These are phyloP conservation scores for Aquatica leii DNA, from an alignment of 2,888 invertebrate genomes.

Conservation along the genomic window DNA sequence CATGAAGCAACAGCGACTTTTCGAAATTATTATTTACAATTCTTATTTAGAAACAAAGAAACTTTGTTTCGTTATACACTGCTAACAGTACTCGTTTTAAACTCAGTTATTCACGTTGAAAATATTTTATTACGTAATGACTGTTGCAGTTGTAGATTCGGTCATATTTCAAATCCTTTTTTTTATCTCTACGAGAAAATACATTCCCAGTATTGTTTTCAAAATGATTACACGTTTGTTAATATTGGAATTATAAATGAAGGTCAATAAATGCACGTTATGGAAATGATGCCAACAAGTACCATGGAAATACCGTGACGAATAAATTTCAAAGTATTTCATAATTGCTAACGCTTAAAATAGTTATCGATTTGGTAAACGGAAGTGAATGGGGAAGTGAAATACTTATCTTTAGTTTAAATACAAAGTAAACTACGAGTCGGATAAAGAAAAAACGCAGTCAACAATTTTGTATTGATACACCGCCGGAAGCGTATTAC, in stretches of 20 bases:
- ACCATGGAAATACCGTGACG: constrained; percentile 7
- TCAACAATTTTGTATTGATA: too few relatives aligned
- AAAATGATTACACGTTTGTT: background rate
- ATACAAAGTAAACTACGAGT: too few relatives aligned
- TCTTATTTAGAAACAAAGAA: constrained; percentile 3
- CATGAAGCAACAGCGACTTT: background rate
- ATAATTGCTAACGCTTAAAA: background rate
- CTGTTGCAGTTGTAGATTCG: too few relatives aligned
- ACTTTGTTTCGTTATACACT: constrained; percentile 1
- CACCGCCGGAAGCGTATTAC: too few relatives aligned
- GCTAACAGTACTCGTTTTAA: background rate
- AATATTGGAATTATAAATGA: background rate
- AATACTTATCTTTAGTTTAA: too few relatives aligned
- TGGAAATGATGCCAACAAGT: constrained; percentile 8
- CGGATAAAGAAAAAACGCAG: too few relatives aligned
- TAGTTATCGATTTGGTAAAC: background rate
- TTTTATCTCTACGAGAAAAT: background rate
- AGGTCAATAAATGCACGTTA: constrained; percentile 5
- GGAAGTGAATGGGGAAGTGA: too few relatives aligned
- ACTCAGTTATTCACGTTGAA: background rate
- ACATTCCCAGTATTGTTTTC: constrained; percentile 3
- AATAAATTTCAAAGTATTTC: background rate
- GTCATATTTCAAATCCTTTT: too few relatives aligned
- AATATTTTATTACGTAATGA: constrained; percentile 6
- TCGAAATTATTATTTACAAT: constrained; percentile 12